Base-by-base conservation (phyloP, 2,113 vertebrate genomes). In the Phycodurus eques region DNA sequence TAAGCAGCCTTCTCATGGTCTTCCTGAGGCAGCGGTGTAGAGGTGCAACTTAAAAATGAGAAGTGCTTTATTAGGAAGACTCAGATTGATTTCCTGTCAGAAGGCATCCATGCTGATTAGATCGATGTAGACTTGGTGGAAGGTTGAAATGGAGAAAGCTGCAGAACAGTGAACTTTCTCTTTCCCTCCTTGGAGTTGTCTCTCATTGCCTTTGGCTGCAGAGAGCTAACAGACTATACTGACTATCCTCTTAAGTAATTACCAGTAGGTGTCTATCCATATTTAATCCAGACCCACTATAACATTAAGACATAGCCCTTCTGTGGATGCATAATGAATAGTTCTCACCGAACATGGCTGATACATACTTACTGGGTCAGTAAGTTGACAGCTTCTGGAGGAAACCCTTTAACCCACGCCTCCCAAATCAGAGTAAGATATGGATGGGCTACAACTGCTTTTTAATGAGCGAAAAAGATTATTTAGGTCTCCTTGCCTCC, bases 41-140 rank as follows among this genome's bases (percentile, higher is more conserved):
- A 74, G 70, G 70, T 75, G 69, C 63, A 79, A 75, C 72, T 68
- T 80, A 79, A 83, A 83, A 77, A 74, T 87, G 79, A 83, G 87
- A 77, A 67, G 81, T 80, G 81, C 88, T 92, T 91, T 92, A 92
- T 93, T 92, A 92, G 87, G 88, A 88, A 88, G 79, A 84, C 78
- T 81, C 70, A 7, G 76, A 93, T 92, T 90, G 92, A 93, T 92
- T 92, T 93, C 75, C 86, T 86, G 90, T 90, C 91, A 73, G 83
- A 46, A 4, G 59, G 81, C 68, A 49, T 82, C 80, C 74, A 82
- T 72, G 68, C 56, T 76, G 80, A 88, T 84, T 82, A 88, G 85
- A 92, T 92, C 76, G 71, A 92, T 91, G 80, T 60, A 71, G 80
- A 65, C 68, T 49, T 74, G 80, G 83, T 77, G 71, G 67, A 72